Evolutionary conservation across 2,797 vertebrate genomes (phyloP).

Genomic region (Amblyraja radiata): DNA sequence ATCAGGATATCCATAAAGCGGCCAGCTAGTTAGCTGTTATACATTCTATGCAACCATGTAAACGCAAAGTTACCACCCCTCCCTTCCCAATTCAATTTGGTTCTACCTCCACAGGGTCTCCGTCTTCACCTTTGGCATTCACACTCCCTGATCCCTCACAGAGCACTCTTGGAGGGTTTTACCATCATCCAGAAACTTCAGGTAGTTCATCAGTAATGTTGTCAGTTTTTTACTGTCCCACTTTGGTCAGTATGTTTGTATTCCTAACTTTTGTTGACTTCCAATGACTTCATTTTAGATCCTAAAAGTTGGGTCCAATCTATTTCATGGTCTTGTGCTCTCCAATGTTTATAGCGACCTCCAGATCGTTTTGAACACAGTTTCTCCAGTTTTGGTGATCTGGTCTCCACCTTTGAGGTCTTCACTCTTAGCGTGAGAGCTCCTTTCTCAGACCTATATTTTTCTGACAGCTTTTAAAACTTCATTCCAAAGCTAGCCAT

Average conservation of each 20-base stretch:
- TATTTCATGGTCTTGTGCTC: neutral
- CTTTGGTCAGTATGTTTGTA: neutral
- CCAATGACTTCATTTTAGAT: neutral
- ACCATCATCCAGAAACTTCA: neutral
- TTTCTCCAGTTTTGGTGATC: neutral
- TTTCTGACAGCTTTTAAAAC: neutral
- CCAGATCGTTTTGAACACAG: neutral
- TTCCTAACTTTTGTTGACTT: neutral
- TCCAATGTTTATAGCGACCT: neutral
- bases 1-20: neutral
- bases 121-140: neutral
- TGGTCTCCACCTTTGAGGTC: neutral
- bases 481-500: neutral
- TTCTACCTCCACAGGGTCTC: neutral
- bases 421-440: neutral
- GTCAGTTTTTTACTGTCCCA: no score
- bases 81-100: neutral
- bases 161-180: neutral
- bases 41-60: neutral
- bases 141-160: neutral
- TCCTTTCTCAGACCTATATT: neutral
- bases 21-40: neutral
- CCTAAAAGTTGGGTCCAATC: neutral
- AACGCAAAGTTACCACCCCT: neutral
- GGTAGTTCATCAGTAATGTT: neutral